Conservation (phyloP, 1,140 invertebrate genomes). For the Temnothorax nylanderi region DNA sequence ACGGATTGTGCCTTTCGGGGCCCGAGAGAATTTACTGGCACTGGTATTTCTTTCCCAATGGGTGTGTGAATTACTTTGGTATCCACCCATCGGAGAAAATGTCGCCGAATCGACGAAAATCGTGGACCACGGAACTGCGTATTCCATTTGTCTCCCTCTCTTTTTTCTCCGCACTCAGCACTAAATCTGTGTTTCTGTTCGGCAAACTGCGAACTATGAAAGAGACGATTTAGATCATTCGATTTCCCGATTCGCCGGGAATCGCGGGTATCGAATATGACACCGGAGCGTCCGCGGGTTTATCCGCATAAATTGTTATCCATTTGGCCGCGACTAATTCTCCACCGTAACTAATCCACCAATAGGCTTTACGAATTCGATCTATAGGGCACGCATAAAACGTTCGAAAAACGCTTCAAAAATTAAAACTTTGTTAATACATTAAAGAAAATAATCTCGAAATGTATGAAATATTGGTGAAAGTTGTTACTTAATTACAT, state of each 20-base stretch:
- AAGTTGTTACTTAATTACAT: background rate
- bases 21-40: background rate
- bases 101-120: slow-evolving; percentile 69
- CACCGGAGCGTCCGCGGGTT: background rate
- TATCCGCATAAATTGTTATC: background rate
- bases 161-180: slow-evolving; percentile 40
- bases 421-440: background rate
- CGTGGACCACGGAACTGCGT: slow-evolving; percentile 25
- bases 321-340: slow-evolving; percentile 4
- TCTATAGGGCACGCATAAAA: background rate
- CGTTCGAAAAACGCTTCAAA: background rate
- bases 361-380: background rate
- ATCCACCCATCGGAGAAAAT: slow-evolving; percentile 63
- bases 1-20: slow-evolving; percentile 52
- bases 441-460: background rate
- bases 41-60: slow-evolving; percentile 40
- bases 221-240: slow-evolving; percentile 26
- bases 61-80: slow-evolving; percentile 61
- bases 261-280: background rate
- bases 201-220: slow-evolving; percentile 38
- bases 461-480: background rate
- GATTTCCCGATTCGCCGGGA: background rate
- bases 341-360: background rate
- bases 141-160: slow-evolving; percentile 25
- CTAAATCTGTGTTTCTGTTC: slow-evolving; percentile 46